Base-by-base conservation (phyloP, 2,888 invertebrate species). In the Hipparchia semele region DNA sequence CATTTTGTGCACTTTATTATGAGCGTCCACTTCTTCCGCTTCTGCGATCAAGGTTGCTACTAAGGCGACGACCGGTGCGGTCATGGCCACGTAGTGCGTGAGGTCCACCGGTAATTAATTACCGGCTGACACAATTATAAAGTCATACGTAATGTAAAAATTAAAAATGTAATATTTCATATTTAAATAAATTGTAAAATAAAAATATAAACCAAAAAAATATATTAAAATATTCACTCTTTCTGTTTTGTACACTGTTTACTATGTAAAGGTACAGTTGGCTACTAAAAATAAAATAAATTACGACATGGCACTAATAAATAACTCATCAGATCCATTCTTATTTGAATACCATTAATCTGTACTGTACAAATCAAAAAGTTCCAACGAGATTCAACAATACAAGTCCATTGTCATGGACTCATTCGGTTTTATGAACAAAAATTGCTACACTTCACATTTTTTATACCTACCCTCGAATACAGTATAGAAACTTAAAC, bases 311-410 rank as follows among this genome's bases (percentile, higher is more conserved):
- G 45, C 39, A 67, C 67, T 45, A 13, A 66, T 66, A 64, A 64
- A 23, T 5, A 45, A 46, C 0, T 60, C 9, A 8, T 46, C 67
- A 39, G 45, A 59, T 13, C 23, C 10, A 68, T 68, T 51, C 68
- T 68, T 60, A 49, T 56, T 67, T 58, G 56, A 67, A 58, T 67
- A 67, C 9, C 56, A 60, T 49, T 58, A 39, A 39, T 39, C 23
- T 23, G 23, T 39, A 39, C 39, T 68, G 49, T 23, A 68, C 54
- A 66, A 54, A 66, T 68, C 39, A 39, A 51, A 69, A 61, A 69
- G 45, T 51, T 54, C 53, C 54, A 69, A 68, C 33, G 60, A 68
- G 68, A 68, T 68, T 68, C 68, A 68, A 68, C 59, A 65, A 65
- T 53, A 33, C 33, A 59, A 49, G 49, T 68, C 49, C 12, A 39